A percentile compares a stretch with the other conserved stretches of the same genome.
These are phyloP conservation scores for Watsonalla binaria DNA, from an alignment of 2,888 invertebrate species.

Conservation along the genomic window DNA sequence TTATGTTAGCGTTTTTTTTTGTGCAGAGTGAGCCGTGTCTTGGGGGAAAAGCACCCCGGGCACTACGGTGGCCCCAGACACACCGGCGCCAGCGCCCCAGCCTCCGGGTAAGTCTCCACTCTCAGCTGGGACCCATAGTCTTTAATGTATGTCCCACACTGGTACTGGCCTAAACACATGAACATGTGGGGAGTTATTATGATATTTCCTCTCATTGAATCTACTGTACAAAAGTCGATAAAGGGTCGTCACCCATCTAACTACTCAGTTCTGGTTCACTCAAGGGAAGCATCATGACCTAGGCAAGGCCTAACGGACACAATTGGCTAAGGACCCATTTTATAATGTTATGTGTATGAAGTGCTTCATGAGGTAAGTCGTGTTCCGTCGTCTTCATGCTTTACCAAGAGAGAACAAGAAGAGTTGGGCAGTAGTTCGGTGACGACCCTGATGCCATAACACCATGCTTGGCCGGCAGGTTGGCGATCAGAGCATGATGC, in stretches of 20 bases:
- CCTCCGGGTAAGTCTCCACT: conserved; percentile 58
- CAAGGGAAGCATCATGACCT: not conserved
- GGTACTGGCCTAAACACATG: not conserved
- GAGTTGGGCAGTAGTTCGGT: not conserved
- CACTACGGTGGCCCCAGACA: conserved; percentile 79
- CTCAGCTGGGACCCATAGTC: not conserved
- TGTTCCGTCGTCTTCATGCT: too few relatives aligned
- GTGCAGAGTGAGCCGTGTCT: conserved; percentile 73
- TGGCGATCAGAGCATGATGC: not conserved
- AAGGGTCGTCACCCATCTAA: not conserved
- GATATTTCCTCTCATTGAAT: too few relatives aligned
- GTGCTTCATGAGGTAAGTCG: too few relatives aligned
- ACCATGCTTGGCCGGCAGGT: not conserved
- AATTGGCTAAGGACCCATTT: too few relatives aligned
- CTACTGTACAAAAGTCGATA: not conserved
- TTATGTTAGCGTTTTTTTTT: conserved; percentile 10
- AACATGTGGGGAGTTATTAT: not conserved
- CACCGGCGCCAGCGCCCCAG: conserved; percentile 75
- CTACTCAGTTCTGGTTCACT: not conserved
- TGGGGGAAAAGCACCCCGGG: conserved; percentile 75
- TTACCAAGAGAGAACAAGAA: not conserved
- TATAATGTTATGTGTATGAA: too few relatives aligned
- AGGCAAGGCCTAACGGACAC: not conserved
- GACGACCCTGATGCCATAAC: not conserved
- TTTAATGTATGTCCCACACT: not conserved